phyloP scores from a whole-genome alignment of 2,888 invertebrate genomes.

The Acrobeloides nanus region DNA sequence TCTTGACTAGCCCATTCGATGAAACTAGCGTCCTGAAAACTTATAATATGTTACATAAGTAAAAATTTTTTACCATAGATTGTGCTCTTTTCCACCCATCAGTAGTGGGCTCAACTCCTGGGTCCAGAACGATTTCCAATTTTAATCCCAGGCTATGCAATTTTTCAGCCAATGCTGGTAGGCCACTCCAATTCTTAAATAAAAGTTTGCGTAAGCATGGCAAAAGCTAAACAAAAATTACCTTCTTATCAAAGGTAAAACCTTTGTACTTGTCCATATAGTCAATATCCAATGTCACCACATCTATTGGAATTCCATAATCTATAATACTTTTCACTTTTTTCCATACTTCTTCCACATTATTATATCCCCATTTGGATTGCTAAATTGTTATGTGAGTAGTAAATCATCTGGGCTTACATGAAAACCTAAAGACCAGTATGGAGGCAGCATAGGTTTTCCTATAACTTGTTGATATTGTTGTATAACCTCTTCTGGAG shows the following conservation, averaged over 20 bases:
- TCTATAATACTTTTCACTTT: slow-evolving; percentile 50
- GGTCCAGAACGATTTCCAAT: slow-evolving; percentile 45
- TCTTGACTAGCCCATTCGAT: slow-evolving; percentile 39
- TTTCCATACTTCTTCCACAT: slow-evolving; percentile 32
- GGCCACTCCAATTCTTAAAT: slow-evolving; percentile 34
- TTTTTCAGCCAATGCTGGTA: slow-evolving; percentile 32
- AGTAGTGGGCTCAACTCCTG: slow-evolving; percentile 43
- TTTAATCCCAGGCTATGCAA: slow-evolving; percentile 37
- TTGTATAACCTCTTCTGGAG: slow-evolving; percentile 50
- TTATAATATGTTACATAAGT: not conserved
- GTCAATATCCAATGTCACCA: slow-evolving; percentile 78
- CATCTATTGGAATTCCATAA: slow-evolving; percentile 57
- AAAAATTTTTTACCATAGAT: slow-evolving; percentile 12
- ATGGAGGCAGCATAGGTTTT: slow-evolving; percentile 49
- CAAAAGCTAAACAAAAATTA: too few species aligned
- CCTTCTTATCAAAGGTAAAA: slow-evolving; percentile 63
- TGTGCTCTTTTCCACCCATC: slow-evolving; percentile 31
- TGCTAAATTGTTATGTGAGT: slow-evolving; percentile 21
- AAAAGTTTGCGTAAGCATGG: too few species aligned
- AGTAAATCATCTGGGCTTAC: slow-evolving; percentile 17
- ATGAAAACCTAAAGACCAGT: slow-evolving; percentile 54
- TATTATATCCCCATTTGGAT: slow-evolving; percentile 43
- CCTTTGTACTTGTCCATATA: slow-evolving; percentile 73
- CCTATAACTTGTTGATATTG: slow-evolving; percentile 48
- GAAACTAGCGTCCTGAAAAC: slow-evolving; percentile 35